A percentile compares a stretch with the other conserved stretches of the same genome.
These are phyloP conservation scores for Atta texana DNA, from an alignment of 1,140 invertebrate species.

Conservation along the genomic window DNA sequence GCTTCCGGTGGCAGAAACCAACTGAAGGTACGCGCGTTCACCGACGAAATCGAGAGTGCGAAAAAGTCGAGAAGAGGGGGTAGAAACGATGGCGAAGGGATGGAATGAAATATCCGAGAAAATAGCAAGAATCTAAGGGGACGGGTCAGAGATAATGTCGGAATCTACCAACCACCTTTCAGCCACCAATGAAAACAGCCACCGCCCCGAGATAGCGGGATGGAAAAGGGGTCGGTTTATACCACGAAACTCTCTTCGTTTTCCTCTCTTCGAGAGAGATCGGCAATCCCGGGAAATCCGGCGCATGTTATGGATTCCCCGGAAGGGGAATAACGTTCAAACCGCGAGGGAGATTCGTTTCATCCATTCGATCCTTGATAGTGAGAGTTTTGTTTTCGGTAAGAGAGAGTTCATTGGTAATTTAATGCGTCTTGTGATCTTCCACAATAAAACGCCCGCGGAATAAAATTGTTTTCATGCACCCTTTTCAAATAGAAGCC, in stretches of 20 bases:
- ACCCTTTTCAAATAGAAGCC: background rate
- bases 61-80: background rate
- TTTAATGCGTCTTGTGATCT: conserved; percentile 1
- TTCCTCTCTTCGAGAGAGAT: background rate
- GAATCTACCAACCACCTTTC: conserved; percentile 37
- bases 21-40: background rate
- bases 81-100: background rate
- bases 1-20: conserved; percentile 3
- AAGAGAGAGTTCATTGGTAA: background rate
- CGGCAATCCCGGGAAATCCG: conserved; percentile 61
- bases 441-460: background rate
- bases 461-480: background rate
- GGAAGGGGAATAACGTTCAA: conserved; percentile 37
- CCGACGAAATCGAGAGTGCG: conserved; percentile 28
- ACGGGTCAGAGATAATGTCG: conserved; percentile 6
- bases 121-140: background rate
- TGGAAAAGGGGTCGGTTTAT: conserved; percentile 61
- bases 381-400: conserved; percentile 18
- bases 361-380: conserved; percentile 52
- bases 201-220: background rate
- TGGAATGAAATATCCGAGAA: conserved; percentile 8
- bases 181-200: background rate
- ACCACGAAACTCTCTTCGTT: conserved; percentile 39
- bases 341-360: conserved; percentile 11
- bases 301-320: conserved; percentile 24